Conservation (phyloP, 2,113 vertebrate genomes). For the Tyrannus savana region DNA sequence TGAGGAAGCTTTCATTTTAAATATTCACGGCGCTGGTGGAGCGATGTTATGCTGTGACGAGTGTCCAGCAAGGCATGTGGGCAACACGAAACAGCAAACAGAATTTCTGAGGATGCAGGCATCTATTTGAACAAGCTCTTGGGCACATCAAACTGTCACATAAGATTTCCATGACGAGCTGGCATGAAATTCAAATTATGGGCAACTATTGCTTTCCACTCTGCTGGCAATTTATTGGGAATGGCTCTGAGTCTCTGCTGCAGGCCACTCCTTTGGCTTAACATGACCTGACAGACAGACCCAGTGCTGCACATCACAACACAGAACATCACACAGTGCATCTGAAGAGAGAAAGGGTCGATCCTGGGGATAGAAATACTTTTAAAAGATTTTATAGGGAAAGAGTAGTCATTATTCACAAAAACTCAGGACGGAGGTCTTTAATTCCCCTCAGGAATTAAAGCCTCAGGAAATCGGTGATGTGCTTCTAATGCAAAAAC, state of each 20-base stretch:
- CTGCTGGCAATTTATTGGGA: conserved; percentile 43
- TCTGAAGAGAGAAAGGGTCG: background rate
- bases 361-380: background rate
- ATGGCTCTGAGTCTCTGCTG: background rate
- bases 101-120: background rate
- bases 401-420: background rate
- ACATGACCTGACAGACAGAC: conserved; percentile 47
- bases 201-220: conserved; percentile 57
- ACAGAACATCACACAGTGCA: background rate
- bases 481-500: background rate
- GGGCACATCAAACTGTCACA: conserved; percentile 6
- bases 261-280: conserved; percentile 28
- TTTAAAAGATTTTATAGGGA: background rate
- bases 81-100: background rate
- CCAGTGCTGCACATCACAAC: rapidly evolving
- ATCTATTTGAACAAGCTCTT: conserved; percentile 32
- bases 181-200: conserved; percentile 60
- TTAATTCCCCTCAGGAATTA: background rate
- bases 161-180: background rate
- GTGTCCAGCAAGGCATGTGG: background rate
- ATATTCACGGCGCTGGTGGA: background rate
- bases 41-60: rapidly evolving
- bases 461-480: background rate
- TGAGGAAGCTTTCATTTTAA: background rate
- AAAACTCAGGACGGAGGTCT: background rate